Conservation (phyloP, 2,888 invertebrate species). For the Amblyjoppa proteus region DNA sequence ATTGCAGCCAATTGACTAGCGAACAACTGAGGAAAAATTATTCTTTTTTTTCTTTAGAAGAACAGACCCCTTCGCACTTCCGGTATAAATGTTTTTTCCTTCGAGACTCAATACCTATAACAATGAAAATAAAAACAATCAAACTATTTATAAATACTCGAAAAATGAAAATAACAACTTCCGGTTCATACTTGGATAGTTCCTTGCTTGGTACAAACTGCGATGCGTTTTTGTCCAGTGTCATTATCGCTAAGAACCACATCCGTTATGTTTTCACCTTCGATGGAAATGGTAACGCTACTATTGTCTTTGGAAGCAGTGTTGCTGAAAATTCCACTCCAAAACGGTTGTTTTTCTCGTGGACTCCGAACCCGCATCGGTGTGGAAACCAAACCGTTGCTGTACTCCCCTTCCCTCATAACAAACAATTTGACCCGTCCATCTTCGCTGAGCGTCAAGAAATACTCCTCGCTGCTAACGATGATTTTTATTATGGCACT, state of each 20-base stretch:
- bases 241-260: conserved; percentile 62
- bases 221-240: conserved; percentile 74
- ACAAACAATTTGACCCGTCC: conserved; percentile 61
- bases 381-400: not conserved
- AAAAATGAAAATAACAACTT: conserved; percentile 12
- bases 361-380: conserved; percentile 73
- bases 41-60: not conserved
- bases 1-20: not conserved
- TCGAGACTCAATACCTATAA: conserved; percentile 77
- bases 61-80: conserved; percentile 61
- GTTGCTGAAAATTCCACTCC: conserved; percentile 75
- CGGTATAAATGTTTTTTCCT: conserved; percentile 69
- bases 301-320: conserved; percentile 76
- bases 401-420: not conserved
- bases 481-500: conserved; percentile 83
- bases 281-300: conserved; percentile 71
- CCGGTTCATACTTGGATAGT: conserved; percentile 74
- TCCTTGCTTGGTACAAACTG: conserved; percentile 78
- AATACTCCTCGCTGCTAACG: conserved; percentile 85
- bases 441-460: conserved; percentile 83
- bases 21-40: too few species aligned
- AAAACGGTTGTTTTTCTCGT: conserved; percentile 78
- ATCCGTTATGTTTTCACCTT: conserved; percentile 76
- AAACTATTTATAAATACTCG: not conserved
- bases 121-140: conserved; percentile 26